Conservation (phyloP, 53 echinoderm and acorn worm species). For the Holothuria scabra region DNA sequence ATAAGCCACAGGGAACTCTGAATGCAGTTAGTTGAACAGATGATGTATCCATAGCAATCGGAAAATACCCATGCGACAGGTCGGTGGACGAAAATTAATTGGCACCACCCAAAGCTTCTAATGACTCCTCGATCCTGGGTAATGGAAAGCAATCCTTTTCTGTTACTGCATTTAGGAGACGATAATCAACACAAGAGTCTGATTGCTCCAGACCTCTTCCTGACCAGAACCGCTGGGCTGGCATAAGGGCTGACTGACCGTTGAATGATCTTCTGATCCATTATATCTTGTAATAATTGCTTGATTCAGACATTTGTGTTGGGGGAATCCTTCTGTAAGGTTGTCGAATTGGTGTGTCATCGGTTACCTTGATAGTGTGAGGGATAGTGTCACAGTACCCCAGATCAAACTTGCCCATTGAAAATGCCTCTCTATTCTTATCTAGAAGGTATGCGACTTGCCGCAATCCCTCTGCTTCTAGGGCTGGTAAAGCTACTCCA, state of each 20-base stretch:
- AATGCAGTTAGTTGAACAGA: slow-evolving; percentile 41
- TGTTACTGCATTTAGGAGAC: slow-evolving; percentile 44
- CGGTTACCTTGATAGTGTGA: slow-evolving; percentile 53
- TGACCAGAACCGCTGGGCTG: slow-evolving; percentile 51
- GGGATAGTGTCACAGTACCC: slow-evolving; percentile 61
- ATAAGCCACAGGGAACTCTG: slow-evolving; percentile 53
- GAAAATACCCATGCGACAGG: slow-evolving; percentile 52
- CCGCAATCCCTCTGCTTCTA: background rate
- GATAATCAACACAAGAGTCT: slow-evolving; percentile 59
- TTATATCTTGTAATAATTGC: slow-evolving; percentile 22
- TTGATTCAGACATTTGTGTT: slow-evolving; percentile 36
- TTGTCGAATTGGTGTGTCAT: slow-evolving; percentile 13
- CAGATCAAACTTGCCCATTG: slow-evolving; percentile 59
- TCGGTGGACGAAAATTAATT: slow-evolving; percentile 49
- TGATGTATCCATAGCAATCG: slow-evolving; percentile 38
- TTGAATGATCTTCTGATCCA: slow-evolving; percentile 18
- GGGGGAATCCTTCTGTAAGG: slow-evolving; percentile 42
- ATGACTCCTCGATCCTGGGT: slow-evolving; percentile 51
- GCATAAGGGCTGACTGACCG: slow-evolving; percentile 56
- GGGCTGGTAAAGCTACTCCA: slow-evolving; percentile 14
- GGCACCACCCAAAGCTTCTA: slow-evolving; percentile 45
- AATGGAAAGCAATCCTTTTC: slow-evolving; percentile 54
- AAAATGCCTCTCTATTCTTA: slow-evolving; percentile 56
- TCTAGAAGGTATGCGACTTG: slow-evolving; percentile 36
- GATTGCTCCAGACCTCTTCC: slow-evolving; percentile 49